Conservation (phyloP, 2,113 vertebrate genomes). For the Nesospiza acunhae region DNA sequence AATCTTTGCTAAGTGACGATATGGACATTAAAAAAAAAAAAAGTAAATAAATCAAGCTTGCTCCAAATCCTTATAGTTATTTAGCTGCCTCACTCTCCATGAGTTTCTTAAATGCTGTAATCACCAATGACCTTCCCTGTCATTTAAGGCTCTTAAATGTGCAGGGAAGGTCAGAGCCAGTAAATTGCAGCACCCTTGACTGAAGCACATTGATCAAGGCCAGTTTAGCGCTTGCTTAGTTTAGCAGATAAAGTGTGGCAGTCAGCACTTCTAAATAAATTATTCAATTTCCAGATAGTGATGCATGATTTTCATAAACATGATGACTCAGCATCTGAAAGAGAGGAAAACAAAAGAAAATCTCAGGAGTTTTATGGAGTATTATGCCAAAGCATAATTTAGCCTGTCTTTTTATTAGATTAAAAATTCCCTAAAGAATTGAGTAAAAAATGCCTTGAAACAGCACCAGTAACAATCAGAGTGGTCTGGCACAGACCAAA, state of each 20-base stretch:
- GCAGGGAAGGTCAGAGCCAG: not conserved
- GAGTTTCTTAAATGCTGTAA: not conserved
- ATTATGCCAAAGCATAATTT: not conserved
- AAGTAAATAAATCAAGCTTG: not conserved
- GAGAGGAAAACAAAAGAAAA: not conserved
- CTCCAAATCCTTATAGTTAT: not conserved
- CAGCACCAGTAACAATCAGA: not conserved
- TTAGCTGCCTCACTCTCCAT: not conserved
- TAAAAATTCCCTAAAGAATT: not conserved
- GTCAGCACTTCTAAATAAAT: slow-evolving; percentile 26
- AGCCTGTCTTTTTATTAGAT: not conserved
- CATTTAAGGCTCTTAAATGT: not conserved
- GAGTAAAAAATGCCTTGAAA: not conserved
- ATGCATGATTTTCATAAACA: not conserved
- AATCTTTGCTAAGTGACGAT: not conserved
- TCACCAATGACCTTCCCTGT: not conserved
- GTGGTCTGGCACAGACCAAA: not conserved
- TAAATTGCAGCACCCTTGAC: not conserved
- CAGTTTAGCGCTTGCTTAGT: slow-evolving; percentile 21
- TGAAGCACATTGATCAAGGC: slow-evolving; percentile 7
- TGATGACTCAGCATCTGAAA: not conserved
- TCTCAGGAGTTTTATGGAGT: not conserved
- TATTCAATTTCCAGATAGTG: not conserved
- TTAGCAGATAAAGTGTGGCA: slow-evolving; percentile 39
- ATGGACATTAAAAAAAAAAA: not conserved